phyloP scores from a whole-genome alignment of 2,888 invertebrate species.

The Notodromas monacha region DNA sequence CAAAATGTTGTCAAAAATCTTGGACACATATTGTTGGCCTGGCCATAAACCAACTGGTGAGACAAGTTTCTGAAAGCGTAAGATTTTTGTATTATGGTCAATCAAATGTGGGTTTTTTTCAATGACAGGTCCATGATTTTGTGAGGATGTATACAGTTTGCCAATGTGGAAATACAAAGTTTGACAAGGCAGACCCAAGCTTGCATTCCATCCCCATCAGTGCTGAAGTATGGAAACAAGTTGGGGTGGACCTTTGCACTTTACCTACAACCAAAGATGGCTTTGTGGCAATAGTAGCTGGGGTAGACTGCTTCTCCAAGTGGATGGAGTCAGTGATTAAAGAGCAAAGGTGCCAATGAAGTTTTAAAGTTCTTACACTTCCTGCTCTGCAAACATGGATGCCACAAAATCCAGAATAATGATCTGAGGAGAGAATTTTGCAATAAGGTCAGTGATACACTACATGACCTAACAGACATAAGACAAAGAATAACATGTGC shows the following conservation, averaged over 20 bases:
- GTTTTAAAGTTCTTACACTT: conserved; percentile 5
- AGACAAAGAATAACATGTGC: conserved; percentile 9
- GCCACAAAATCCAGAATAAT: conserved; percentile 8
- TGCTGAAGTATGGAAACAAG: conserved; percentile 1
- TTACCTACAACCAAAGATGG: neutral
- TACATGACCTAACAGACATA: conserved; percentile 8
- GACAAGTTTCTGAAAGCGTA: too few relatives aligned
- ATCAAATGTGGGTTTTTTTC: too few relatives aligned
- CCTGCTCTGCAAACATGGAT: conserved; percentile 6
- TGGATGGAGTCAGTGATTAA: conserved; percentile 6
- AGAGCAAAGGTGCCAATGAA: conserved; percentile 6
- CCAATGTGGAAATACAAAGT: neutral
- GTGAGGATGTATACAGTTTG: neutral
- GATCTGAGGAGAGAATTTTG: conserved; percentile 8
- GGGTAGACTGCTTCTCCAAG: neutral
- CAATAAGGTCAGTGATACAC: conserved; percentile 7
- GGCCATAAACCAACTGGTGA: too few relatives aligned
- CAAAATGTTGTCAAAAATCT: too few relatives aligned
- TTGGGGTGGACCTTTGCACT: conserved; percentile 1
- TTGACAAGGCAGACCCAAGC: neutral
- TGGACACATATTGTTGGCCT: too few relatives aligned
- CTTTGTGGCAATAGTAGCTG: neutral
- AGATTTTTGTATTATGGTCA: too few relatives aligned
- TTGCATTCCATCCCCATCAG: neutral
- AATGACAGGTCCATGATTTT: too few relatives aligned